A percentile compares a stretch with the other conserved stretches of the same genome.
Conservation (phyloP, 2,113 vertebrate genomes). For the Acrocephalus kingi region DNA sequence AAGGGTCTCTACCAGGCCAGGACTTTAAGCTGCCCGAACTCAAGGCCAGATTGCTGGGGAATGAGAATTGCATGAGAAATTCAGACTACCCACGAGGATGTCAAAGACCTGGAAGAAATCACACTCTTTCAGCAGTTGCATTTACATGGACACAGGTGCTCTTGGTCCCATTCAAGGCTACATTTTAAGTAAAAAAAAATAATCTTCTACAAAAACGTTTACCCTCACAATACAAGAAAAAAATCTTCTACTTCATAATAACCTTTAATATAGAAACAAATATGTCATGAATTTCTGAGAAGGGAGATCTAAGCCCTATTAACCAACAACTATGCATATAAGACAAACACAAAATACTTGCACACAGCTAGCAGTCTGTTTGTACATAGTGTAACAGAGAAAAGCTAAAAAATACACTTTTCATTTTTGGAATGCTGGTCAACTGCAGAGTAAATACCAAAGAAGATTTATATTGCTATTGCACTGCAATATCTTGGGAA, state of each 20-base stretch:
- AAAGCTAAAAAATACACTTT: not conserved
- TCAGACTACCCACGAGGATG: not conserved
- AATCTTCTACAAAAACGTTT: not conserved
- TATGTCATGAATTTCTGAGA: not conserved
- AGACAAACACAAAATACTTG: not conserved
- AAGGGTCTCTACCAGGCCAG: not conserved
- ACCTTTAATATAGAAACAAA: not conserved
- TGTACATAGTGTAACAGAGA: not conserved
- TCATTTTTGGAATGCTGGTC: slow-evolving; percentile 6
- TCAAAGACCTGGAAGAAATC: not conserved
- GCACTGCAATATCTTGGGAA: not conserved
- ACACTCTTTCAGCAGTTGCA: not conserved
- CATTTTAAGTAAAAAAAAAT: not conserved
- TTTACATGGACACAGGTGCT: not conserved
- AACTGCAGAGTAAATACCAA: not conserved
- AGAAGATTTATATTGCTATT: slow-evolving; percentile 8
- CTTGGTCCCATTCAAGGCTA: not conserved
- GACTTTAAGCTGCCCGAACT: not conserved
- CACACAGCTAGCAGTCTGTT: not conserved
- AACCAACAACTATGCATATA: not conserved
- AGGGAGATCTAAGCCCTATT: not conserved
- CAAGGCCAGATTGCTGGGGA: not conserved
- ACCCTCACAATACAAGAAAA: not conserved
- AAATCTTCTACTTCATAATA: not conserved
- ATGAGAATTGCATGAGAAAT: not conserved